Conservation (phyloP, 2,888 invertebrate genomes). For the Eupithecia insigniata region DNA sequence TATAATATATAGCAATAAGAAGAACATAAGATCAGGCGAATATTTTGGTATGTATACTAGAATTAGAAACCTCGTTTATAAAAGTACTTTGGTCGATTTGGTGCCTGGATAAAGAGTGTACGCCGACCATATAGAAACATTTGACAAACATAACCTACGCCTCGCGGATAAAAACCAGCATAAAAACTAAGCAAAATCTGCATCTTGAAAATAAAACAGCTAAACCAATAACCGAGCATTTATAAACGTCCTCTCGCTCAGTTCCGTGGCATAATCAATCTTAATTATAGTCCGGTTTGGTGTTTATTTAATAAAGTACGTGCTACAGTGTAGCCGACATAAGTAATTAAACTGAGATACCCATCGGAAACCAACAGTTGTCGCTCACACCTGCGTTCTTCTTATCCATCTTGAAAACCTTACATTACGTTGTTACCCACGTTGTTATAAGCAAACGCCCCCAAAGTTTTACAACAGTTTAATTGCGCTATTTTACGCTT, state of each 20-base stretch:
- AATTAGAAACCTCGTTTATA: not conserved
- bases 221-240: not conserved
- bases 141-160: not conserved
- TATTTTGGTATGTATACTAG: too few species aligned
- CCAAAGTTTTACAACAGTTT: conserved; percentile 69
- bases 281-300: conserved; percentile 59
- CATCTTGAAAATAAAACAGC: not conserved
- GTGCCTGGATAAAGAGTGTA: not conserved
- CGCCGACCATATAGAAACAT: not conserved
- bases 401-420: conserved; percentile 57
- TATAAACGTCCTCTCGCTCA: not conserved
- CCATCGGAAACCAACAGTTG: conserved; percentile 57
- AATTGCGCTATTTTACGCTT: conserved; percentile 75
- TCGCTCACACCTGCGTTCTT: conserved; percentile 67
- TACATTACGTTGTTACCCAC: conserved; percentile 68
- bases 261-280: conserved; percentile 27
- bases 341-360: conserved; percentile 72
- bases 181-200: not conserved
- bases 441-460: conserved; percentile 72
- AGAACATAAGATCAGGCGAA: not conserved
- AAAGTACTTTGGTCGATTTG: not conserved
- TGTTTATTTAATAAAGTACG: conserved; percentile 67
- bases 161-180: not conserved
- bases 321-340: conserved; percentile 69
- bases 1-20: not conserved